Conservation (phyloP, 2,888 invertebrate species). For the Aleiodes testaceus region DNA sequence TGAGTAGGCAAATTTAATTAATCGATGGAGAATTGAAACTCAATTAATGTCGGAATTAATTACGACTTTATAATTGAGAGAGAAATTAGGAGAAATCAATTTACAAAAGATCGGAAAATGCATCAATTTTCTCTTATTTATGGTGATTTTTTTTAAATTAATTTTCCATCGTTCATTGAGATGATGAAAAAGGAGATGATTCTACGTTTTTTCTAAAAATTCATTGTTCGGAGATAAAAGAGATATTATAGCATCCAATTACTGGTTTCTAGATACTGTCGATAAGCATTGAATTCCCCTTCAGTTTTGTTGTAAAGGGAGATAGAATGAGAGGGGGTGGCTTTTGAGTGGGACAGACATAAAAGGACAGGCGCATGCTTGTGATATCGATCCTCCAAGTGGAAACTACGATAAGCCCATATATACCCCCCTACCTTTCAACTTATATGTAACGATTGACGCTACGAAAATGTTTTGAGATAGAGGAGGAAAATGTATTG, state of each 20-base stretch:
- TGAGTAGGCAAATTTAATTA: neutral
- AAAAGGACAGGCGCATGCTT: constrained; percentile 52
- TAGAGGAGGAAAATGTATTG: constrained; percentile 36
- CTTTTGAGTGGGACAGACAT: constrained; percentile 29
- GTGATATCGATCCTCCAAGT: constrained; percentile 53
- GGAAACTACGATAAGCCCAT: constrained; percentile 44
- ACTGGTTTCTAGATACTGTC: constrained; percentile 40
- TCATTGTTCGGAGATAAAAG: constrained; percentile 28
- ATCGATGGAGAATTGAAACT: neutral
- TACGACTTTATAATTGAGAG: no score
- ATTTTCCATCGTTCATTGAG: no score
- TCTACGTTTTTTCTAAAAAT: neutral
- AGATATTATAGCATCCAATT: constrained; percentile 45
- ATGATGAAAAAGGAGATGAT: constrained; percentile 14
- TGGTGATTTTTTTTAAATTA: no score
- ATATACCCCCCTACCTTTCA: constrained; percentile 23
- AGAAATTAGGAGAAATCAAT: no score
- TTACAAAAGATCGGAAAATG: no score
- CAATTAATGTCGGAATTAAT: neutral
- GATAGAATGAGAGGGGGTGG: constrained; percentile 32
- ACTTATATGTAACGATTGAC: constrained; percentile 43
- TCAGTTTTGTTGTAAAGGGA: constrained; percentile 20
- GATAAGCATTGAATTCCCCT: constrained; percentile 35
- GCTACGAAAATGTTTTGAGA: constrained; percentile 41
- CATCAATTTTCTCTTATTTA: no score